phyloP scores from a whole-genome alignment of 1,140 invertebrate species.

The Drosophila busckii region DNA sequence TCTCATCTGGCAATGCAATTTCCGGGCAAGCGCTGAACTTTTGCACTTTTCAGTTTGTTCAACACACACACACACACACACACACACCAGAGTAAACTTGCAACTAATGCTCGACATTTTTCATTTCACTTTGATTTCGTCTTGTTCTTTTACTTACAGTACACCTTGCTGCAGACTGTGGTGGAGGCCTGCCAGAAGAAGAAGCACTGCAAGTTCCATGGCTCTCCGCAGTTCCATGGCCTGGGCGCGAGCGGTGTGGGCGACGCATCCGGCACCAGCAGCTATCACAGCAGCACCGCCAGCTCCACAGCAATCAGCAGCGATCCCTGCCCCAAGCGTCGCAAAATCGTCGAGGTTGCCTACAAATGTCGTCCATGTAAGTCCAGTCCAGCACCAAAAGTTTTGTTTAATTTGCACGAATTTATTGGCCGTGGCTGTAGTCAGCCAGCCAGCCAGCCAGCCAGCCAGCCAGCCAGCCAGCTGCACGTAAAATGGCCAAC shows the following conservation, averaged over 20 bases:
- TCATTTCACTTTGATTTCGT: constrained; percentile 7
- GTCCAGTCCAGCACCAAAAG: constrained; percentile 78
- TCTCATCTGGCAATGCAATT: constrained; percentile 51
- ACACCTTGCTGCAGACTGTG: constrained; percentile 94
- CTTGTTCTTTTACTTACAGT: constrained; percentile 81
- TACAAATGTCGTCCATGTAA: constrained; percentile 97
- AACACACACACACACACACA: constrained; percentile 25
- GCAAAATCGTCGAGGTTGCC: constrained; percentile 94
- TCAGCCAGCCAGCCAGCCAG: too few relatives aligned
- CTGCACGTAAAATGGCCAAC: constrained; percentile 35
- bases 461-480: too few relatives aligned
- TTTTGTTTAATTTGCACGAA: constrained; percentile 43
- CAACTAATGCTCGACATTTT: constrained; percentile 36
- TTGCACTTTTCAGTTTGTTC: constrained; percentile 34
- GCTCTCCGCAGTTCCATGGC: constrained; percentile 88
- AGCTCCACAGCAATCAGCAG: constrained; percentile 61
- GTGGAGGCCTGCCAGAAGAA: constrained; percentile 95
- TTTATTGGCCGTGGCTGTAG: constrained; percentile 41
- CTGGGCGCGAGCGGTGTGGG: constrained; percentile 78
- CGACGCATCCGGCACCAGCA: constrained; percentile 65
- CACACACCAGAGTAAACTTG: constrained; percentile 18
- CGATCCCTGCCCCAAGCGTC: constrained; percentile 91
- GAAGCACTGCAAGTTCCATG: constrained; percentile 91
- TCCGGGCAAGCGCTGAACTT: constrained; percentile 29
- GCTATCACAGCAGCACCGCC: constrained; percentile 70